Conservation (phyloP, 2,888 invertebrate genomes). For the Heliconius ethilla region DNA sequence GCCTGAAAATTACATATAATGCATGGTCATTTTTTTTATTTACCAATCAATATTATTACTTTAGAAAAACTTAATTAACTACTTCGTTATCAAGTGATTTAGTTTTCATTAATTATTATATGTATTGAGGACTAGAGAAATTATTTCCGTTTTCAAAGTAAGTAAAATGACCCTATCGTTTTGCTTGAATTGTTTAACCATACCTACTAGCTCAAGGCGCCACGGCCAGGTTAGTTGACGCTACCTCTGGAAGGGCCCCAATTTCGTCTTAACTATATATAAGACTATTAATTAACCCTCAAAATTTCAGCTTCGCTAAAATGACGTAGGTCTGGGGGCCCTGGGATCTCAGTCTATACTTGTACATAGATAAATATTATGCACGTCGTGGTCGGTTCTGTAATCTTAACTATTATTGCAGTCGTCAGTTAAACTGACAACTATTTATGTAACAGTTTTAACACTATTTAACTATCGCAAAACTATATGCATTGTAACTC, state of each 20-base stretch:
- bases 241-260: too few relatives aligned
- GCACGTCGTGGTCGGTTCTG: not conserved
- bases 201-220: too few relatives aligned
- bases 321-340: too few relatives aligned
- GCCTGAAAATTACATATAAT: not conserved
- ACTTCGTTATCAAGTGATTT: not conserved
- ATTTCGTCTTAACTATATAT: too few relatives aligned
- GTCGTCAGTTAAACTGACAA: not conserved
- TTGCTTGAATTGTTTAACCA: not conserved
- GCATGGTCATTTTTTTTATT: not conserved
- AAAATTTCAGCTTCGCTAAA: too few relatives aligned
- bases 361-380: not conserved
- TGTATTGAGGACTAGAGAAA: not conserved
- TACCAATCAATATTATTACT: not conserved
- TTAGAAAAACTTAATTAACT: not conserved
- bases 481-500: conserved; percentile 5
- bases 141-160: not conserved
- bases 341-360: too few relatives aligned
- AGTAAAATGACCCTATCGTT: not conserved
- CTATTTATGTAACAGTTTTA: not conserved
- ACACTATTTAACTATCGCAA: not conserved
- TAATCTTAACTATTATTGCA: not conserved
- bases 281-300: too few relatives aligned
- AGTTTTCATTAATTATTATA: not conserved
- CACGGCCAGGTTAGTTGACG: too few relatives aligned